Conservation (phyloP, 37 sponge, comb jelly and placozoan genomes). For the Lycopodina hypogea region DNA sequence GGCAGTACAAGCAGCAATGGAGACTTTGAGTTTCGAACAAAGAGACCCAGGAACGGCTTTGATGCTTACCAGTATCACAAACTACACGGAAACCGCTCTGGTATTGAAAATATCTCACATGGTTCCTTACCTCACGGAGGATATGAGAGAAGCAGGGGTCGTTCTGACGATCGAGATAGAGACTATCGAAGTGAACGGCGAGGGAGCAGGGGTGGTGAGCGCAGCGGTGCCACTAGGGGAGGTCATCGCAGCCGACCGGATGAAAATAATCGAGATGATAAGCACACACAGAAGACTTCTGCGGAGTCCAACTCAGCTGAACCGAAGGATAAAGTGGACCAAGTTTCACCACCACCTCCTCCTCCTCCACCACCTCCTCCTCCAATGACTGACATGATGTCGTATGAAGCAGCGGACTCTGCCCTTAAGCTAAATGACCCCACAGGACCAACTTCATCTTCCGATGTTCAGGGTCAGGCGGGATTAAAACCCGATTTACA, state of each 20-base stretch:
- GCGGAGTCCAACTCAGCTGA: not conserved
- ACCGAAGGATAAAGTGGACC: not conserved
- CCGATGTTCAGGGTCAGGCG: slow-evolving; percentile 18
- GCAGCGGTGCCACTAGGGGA: not conserved
- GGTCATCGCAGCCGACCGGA: not conserved
- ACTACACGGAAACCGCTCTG: slow-evolving; percentile 9
- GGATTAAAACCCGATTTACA: slow-evolving; percentile 39
- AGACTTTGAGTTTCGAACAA: slow-evolving; percentile 26
- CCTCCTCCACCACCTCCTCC: slow-evolving; percentile 6
- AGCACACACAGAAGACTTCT: not conserved
- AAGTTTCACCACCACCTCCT: slow-evolving; percentile 1
- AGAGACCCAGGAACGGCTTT: slow-evolving; percentile 31
- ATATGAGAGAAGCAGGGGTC: not conserved
- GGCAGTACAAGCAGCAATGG: slow-evolving; percentile 8
- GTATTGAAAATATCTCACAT: not conserved
- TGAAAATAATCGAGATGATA: not conserved
- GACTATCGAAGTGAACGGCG: not conserved
- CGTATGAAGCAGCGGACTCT: slow-evolving; percentile 38
- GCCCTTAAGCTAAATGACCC: slow-evolving; percentile 56
- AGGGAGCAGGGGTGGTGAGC: not conserved
- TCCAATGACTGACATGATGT: slow-evolving; percentile 2
- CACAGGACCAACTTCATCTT: slow-evolving; percentile 48
- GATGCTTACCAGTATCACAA: slow-evolving; percentile 35
- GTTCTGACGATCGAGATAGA: not conserved
- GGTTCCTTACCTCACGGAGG: not conserved